phyloP scores from a whole-genome alignment of 2,797 vertebrate species.

The Falco columbarius region DNA sequence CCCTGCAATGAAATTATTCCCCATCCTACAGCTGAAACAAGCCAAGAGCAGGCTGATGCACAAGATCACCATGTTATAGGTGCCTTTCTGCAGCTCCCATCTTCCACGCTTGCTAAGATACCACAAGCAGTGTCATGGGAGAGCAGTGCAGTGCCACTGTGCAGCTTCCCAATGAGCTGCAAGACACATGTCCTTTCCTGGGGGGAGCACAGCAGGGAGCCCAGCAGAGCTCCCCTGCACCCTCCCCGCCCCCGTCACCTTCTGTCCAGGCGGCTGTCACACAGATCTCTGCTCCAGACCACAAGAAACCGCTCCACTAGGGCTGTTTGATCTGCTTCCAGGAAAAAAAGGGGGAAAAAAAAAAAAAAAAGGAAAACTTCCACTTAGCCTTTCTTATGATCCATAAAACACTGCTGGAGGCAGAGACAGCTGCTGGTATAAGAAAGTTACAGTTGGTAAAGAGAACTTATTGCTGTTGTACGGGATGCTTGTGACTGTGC shows the following conservation, averaged over 20 bases:
- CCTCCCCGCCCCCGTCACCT: background rate
- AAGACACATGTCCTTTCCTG: fast-evolving
- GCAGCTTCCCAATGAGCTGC: fast-evolving
- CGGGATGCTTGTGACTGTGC: background rate
- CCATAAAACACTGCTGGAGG: slow-evolving; percentile 40
- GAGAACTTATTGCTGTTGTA: background rate
- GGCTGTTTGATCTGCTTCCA: background rate
- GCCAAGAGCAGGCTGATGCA: background rate
- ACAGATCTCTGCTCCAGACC: background rate
- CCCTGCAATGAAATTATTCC: background rate
- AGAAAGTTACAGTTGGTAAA: slow-evolving; percentile 7
- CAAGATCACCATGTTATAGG: background rate
- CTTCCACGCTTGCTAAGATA: background rate
- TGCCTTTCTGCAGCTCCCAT: background rate
- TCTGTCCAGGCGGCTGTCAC: background rate
- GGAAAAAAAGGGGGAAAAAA: background rate
- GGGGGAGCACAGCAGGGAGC: background rate
- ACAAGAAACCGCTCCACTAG: fast-evolving
- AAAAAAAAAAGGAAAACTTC: background rate
- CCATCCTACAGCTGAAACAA: background rate
- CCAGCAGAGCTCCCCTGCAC: background rate
- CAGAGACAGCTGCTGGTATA: slow-evolving; percentile 33
- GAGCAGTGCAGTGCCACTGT: background rate
- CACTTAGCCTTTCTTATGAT: slow-evolving; percentile 45
- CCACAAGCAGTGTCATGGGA: background rate